Evolutionary conservation across 2,888 invertebrate species (phyloP).

Genomic region (Oligia fasciuncula): DNA sequence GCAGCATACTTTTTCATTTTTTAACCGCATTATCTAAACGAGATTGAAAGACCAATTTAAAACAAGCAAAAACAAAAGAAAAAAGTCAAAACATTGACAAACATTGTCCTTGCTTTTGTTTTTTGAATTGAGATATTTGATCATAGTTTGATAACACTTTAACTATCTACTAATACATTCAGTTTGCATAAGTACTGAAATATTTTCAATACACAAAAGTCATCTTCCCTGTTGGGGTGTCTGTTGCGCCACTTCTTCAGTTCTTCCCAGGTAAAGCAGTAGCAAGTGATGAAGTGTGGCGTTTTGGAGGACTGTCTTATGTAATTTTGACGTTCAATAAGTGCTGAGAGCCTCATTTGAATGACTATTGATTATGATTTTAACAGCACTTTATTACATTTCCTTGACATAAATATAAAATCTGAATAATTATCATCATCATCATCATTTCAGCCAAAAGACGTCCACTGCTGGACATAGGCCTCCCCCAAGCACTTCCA

Average conservation of each 20-base stretch:
- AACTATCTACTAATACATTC: background rate
- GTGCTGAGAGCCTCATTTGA: background rate
- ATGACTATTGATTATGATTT: background rate
- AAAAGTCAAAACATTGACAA: slow-evolving; percentile 42
- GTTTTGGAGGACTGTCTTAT: background rate
- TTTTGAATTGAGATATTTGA: slow-evolving; percentile 13
- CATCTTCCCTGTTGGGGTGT: background rate
- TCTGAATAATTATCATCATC: too few species aligned
- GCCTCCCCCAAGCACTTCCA: too few species aligned
- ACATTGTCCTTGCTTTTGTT: slow-evolving; percentile 23
- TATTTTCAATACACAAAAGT: background rate
- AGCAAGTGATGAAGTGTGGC: background rate
- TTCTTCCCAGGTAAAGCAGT: background rate
- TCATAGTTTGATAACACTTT: slow-evolving; percentile 21
- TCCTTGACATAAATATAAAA: background rate
- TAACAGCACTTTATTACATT: background rate
- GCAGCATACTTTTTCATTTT: slow-evolving; percentile 36
- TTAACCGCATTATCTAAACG: background rate
- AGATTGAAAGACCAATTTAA: slow-evolving; percentile 7
- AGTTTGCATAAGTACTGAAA: background rate
- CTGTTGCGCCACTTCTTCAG: background rate
- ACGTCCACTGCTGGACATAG: too few species aligned
- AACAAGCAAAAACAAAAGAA: slow-evolving; percentile 19
- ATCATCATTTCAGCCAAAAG: too few species aligned
- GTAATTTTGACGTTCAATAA: background rate